These are phyloP conservation scores for Xyrichtys novacula DNA, from an alignment of 2,797 vertebrate species.

Conservation along the genomic window DNA sequence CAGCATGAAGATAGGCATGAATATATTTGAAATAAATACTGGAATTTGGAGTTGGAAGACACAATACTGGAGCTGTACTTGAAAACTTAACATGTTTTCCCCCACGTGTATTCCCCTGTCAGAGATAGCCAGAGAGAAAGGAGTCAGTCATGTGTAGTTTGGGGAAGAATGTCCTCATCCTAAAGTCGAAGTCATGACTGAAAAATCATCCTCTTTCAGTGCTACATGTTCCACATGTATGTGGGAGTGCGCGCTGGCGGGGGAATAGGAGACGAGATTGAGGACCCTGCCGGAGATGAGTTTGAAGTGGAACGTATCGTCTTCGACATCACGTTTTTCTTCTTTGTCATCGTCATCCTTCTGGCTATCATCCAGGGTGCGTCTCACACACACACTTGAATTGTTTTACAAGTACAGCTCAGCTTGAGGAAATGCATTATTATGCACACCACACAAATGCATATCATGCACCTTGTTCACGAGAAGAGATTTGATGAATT, in stretches of 20 bases:
- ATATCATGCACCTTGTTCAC: conserved; percentile 17
- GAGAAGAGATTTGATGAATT: conserved; percentile 20
- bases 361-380: conserved; percentile 87
- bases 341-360: conserved; percentile 87
- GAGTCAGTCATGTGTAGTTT: background rate
- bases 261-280: conserved; percentile 85
- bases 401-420: background rate
- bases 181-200: background rate
- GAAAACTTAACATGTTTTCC: background rate
- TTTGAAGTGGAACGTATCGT: conserved; percentile 84
- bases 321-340: conserved; percentile 88
- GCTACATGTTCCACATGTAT: conserved; percentile 89
- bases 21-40: conserved; percentile 13
- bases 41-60: background rate
- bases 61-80: background rate
- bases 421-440: conserved; percentile 3
- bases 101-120: background rate
- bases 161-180: background rate
- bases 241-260: conserved; percentile 85
- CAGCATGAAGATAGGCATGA: conserved; percentile 2
- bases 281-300: conserved; percentile 85
- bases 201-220: conserved; percentile 64
- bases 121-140: background rate
- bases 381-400: conserved; percentile 8
- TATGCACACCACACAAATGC: background rate